Base-by-base conservation (phyloP, 2,797 vertebrate species). In the Neomorphus geoffroyi region DNA sequence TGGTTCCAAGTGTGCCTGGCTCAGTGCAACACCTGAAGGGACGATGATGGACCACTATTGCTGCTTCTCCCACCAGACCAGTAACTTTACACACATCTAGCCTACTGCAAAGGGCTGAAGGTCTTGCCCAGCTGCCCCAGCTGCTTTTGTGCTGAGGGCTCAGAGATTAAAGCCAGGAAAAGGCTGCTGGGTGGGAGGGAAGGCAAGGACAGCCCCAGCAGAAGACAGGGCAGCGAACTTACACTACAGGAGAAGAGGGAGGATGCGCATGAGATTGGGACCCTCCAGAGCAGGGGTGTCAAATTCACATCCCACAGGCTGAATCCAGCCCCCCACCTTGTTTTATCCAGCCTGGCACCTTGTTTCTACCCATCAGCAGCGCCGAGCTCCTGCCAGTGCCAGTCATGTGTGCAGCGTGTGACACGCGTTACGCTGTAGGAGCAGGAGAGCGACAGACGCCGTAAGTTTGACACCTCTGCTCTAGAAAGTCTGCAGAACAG, bases 1-100 rank as follows among this genome's bases (percentile, higher is more conserved):
- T 45, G 61, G 30, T 13, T 85, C n/a, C 0, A 0, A 51, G 60
- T 0, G 2, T 64, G 32, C 54, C 35, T 4, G 4, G 11, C 73
- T 81, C 48, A 32, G 56, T 2, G 0, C 65, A 51, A 3, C 24
- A 39, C 13, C 81, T 54, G 32, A 37, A 46, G 56, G 32, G 22
- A 17, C 60, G 26, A 1, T 22, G 48, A 8, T 13, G 22, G 30
- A 53, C 50, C 30, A 1, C 19, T 41, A 4, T 21, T 3, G 0
- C 70, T 81, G 22, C 39, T 56, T 24, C 19, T 57, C 8, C 43
- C 37, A 46, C 17, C 18, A 41, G 35, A 27, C 7, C 1, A n/a
- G 11, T 12, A 33, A 6, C 45, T n/a, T 58, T 11, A 11, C 24
- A 21, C 18, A 39, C 33, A 37, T 5, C 12, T 62, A 82, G 28